Evolutionary conservation across 2,797 vertebrate genomes (phyloP), one percentile per base, ranked within the genome.

Genomic region (Toxotes lorentzi): DNA sequence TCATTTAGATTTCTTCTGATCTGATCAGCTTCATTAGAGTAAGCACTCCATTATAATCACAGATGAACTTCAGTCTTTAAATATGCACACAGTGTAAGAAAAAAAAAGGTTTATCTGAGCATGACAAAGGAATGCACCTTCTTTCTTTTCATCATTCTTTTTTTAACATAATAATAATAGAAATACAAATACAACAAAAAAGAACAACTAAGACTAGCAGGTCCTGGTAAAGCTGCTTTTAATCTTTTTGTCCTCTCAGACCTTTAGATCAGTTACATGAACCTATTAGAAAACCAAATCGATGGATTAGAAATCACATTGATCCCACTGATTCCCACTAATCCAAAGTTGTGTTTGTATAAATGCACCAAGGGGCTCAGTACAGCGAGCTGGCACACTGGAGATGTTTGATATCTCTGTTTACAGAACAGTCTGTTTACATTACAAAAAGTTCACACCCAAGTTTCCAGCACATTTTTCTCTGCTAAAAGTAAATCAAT

Each of bases 301-400:
- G 72, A 11, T 74, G 67, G 61, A 76, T 78, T 70, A 60, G 45
- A 78, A 74, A 73, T 58, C 9, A 19, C 43, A 67, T 48, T 34
- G 60, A 71, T 76, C 58, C 58, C 53, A 40, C 12, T 7, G 63
- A 84, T 67, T 73, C 32, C 40, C 60, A 62, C 70, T 85, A 58
- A 73, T 73, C 41, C 32, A 56, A 66, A 40, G 8, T 27, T 62
- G 57, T 69, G 50, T 73, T 66, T 73, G 62, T 45, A 2, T 56
- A 53, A 75, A 30, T 21, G 76, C 58, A 24, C 48, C 30, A n/a
- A 56, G 38, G 32, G 24, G 51, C 48, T 73, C 17, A 19, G 23
- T 57, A 11, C 50, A 34, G 40, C 50, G 12, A 13, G n/a, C 60
- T 43, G 43, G 30, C 63, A 59, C 34, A 23, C 14, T 3, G 47